These are phyloP conservation scores for Coluber constrictor DNA, from an alignment of 2,797 vertebrate genomes.

Conservation along the genomic window DNA sequence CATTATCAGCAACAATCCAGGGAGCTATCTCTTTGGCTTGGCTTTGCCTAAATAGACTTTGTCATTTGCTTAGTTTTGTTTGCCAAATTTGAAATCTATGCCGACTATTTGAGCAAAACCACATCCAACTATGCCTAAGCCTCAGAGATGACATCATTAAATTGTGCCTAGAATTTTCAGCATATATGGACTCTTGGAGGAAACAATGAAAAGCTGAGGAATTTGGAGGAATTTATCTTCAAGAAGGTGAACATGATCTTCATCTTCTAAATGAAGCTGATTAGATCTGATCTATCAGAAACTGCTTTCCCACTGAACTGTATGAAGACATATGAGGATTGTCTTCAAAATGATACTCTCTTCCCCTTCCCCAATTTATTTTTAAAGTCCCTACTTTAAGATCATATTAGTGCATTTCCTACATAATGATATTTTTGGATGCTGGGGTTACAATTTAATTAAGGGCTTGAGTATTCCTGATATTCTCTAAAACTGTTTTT, in stretches of 20 bases:
- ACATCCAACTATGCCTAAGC: not conserved
- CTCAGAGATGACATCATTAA: not conserved
- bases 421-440: conserved; percentile 46
- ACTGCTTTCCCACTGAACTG: not conserved
- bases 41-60: not conserved
- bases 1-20: no score
- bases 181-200: not conserved
- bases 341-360: not conserved
- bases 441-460: conserved; percentile 44
- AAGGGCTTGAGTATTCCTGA: conserved; percentile 50
- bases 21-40: not conserved
- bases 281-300: not conserved
- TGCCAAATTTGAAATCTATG: not conserved
- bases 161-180: not conserved
- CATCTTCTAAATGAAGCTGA: not conserved
- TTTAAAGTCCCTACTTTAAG: not conserved
- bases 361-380: not conserved
- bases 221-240: not conserved
- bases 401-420: not conserved
- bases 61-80: not conserved
- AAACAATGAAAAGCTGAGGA: not conserved
- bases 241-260: not conserved
- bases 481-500: conserved; percentile 48
- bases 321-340: not conserved
- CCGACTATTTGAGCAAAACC: not conserved